Evolutionary conservation across 2,888 invertebrate genomes (phyloP), one percentile per base, ranked within the genome.

Genomic region (Orchesellides sinensis): DNA sequence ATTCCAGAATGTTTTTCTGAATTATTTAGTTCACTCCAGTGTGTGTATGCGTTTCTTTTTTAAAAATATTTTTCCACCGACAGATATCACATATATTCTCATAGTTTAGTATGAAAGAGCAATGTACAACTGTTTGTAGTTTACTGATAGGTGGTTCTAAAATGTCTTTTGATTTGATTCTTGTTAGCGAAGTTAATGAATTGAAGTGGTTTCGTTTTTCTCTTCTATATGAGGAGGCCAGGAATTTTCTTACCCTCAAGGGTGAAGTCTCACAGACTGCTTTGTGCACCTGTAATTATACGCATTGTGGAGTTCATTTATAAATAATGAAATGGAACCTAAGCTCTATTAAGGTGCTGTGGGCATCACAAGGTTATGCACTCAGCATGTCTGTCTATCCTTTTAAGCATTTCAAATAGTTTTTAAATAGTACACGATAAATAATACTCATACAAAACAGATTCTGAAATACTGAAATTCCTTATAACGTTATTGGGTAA

Each of bases 151-250:
- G 68, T 52, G 61, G 69, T 63, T 63, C 47, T 70, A 59, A 73
- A 80, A 80, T 80, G 49, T 80, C 66, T 80, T 80, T 81, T 83
- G 83, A 83, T 78, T 73, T 72, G 66, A 40, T 78, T 66, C 83
- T 78, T 83, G 83, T 78, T 83, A 83, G 75, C 75, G 47, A 70
- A 78, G 45, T 72, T 83, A 83, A 83, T 83, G 83, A 83, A 77
- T 78, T 56, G 63, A 63, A 70, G 63, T 65, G 69, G 78, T 77
- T 77, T 66, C 32, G 66, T 72, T 75, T n/a, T n/a, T 81, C 65
- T 73, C 32, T 63, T 66, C 25, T 68, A 27, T 40, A 6, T 35
- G 40, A 40, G 17, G 47, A 66, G 32, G 19, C 12, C 14, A 63
- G 78, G 78, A 83, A 83, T 83, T 83, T 78, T n/a, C n/a, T 54